Conservation (phyloP, 1,140 invertebrate species). For the Chlorops oryzae region DNA sequence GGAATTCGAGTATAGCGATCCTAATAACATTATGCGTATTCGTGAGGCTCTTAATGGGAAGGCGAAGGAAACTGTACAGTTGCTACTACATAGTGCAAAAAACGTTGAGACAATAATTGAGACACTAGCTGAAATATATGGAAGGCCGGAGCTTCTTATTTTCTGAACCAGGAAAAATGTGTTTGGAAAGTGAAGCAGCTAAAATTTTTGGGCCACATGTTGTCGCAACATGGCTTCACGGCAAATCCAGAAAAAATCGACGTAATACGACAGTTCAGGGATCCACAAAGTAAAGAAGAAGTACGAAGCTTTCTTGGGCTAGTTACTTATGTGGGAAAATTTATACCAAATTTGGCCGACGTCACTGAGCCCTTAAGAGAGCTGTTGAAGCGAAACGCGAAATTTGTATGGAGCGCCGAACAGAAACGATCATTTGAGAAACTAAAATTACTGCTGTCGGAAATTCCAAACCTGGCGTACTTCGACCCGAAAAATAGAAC, state of each 20-base stretch:
- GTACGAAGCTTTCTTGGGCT: slow-evolving; percentile 33
- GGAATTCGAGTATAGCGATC: too few species aligned
- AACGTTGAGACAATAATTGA: too few species aligned
- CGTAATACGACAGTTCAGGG: slow-evolving; percentile 17
- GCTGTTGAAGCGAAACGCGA: slow-evolving; percentile 14
- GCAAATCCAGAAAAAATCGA: slow-evolving; percentile 6
- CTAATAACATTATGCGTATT: too few species aligned
- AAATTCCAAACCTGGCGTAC: slow-evolving; percentile 13
- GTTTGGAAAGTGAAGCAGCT: not conserved
- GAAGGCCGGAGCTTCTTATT: too few species aligned
- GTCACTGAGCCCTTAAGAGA: slow-evolving; percentile 25
- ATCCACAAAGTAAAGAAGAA: slow-evolving; percentile 24
- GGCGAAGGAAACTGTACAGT: too few species aligned
- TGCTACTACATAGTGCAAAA: too few species aligned
- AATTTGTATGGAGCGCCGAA: slow-evolving; percentile 6
- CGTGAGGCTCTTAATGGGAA: too few species aligned
- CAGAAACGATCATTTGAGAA: slow-evolving; percentile 14
- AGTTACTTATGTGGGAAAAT: slow-evolving; percentile 28
- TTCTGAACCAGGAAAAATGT: not conserved
- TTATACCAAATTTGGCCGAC: slow-evolving; percentile 33
- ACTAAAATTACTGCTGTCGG: slow-evolving; percentile 14
- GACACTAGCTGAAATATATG: too few species aligned
- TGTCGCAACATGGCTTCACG: not conserved
- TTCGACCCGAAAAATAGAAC: too few species aligned
- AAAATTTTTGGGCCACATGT: too few species aligned